Evolutionary conservation across 2,113 vertebrate species (phyloP).

Genomic region (Coreoperca whiteheadi): DNA sequence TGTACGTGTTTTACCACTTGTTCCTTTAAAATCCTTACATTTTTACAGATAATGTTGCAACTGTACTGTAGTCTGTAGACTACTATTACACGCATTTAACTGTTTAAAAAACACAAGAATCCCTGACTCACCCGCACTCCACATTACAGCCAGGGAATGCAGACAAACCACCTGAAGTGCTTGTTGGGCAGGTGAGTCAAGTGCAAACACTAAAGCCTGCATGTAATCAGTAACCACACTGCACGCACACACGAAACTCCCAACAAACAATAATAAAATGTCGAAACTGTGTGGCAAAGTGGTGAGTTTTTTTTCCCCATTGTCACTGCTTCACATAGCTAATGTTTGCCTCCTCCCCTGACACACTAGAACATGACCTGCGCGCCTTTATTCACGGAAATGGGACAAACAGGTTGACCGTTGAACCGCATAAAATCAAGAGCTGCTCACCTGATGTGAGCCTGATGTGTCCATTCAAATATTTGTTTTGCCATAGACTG

Average conservation of each 20-base stretch:
- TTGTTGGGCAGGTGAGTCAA: constrained; percentile 48
- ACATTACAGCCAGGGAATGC: constrained; percentile 62
- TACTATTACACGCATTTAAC: background rate
- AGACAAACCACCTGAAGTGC: constrained; percentile 43
- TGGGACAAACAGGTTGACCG: background rate
- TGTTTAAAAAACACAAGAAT: background rate
- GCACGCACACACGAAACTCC: constrained; percentile 20
- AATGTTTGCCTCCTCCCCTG: background rate
- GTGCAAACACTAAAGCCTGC: background rate
- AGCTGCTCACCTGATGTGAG: constrained; percentile 5
- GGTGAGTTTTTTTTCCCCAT: background rate
- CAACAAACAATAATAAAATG: constrained; percentile 32
- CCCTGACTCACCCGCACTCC: background rate
- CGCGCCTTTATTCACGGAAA: constrained; percentile 8
- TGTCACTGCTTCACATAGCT: background rate
- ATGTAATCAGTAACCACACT: constrained; percentile 56
- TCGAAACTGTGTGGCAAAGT: background rate
- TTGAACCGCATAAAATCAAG: constrained; percentile 16
- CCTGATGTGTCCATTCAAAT: constrained; percentile 14
- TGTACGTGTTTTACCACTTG: constrained; percentile 4
- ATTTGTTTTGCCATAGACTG: constrained; percentile 4
- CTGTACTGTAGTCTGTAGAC: too few relatives aligned
- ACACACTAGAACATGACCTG: background rate
- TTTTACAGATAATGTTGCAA: background rate
- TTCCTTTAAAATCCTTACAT: background rate